Percentiles rank a stretch among this genome's conserved stretches.
Conservation (phyloP, 1,140 invertebrate species). For the Drosophila lacertosa region DNA sequence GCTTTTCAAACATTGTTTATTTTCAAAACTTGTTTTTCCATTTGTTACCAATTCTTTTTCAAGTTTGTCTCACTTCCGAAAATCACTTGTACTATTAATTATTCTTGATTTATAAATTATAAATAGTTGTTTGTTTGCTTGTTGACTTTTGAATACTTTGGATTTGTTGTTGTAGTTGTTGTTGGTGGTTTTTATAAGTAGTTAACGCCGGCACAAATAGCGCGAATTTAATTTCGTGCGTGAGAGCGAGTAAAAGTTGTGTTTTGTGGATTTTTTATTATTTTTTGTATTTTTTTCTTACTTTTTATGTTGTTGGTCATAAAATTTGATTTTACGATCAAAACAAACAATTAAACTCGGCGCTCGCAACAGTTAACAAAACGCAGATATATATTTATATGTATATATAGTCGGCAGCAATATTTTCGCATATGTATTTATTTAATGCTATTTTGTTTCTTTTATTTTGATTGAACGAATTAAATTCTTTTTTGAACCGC, state of each 20-base stretch:
- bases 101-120: too few relatives aligned
- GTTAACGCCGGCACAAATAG: constrained; percentile 63
- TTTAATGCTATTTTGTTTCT: too few relatives aligned
- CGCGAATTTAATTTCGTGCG: constrained; percentile 49
- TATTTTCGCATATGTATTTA: constrained; percentile 24
- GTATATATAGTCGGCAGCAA: constrained; percentile 20
- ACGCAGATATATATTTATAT: constrained; percentile 21
- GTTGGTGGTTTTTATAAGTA: constrained; percentile 25
- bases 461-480: background rate
- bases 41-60: background rate
- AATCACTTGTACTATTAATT: background rate
- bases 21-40: constrained; percentile 5
- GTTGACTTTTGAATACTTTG: constrained; percentile 40
- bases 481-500: constrained; percentile 28
- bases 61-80: background rate
- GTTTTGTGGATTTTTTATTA: constrained; percentile 42
- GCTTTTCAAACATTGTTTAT: constrained; percentile 10
- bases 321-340: constrained; percentile 84
- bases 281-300: constrained; percentile 41
- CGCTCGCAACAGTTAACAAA: constrained; percentile 78
- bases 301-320: constrained; percentile 82
- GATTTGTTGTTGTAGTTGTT: constrained; percentile 15
- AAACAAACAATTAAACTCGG: constrained; percentile 83
- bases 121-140: too few relatives aligned
- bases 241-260: constrained; percentile 46